Percentiles rank a stretch among this genome's conserved stretches.
Evolutionary conservation across 2,113 vertebrate species (phyloP).

Genomic region (Centropus unirufus): DNA sequence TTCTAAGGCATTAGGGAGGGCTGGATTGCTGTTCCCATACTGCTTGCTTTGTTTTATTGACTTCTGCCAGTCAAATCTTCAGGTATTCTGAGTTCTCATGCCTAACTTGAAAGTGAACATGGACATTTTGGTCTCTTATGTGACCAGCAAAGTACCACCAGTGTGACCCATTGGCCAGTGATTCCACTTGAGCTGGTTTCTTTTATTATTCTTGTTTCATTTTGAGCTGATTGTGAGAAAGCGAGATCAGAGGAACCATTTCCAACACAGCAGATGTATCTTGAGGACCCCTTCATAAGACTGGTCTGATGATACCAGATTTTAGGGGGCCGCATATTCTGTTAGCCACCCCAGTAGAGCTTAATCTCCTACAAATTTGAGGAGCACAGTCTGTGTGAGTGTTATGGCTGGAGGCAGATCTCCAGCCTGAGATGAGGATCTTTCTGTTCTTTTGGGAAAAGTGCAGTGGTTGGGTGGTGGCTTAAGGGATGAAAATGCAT

Average conservation of each 20-base stretch:
- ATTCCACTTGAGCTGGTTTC: neutral
- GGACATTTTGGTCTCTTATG: neutral
- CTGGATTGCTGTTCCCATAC: neutral
- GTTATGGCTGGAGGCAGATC: neutral
- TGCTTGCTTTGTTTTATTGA: neutral
- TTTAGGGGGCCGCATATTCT: fast-evolving
- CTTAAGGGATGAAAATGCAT: neutral
- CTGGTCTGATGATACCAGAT: neutral
- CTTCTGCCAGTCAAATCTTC: neutral
- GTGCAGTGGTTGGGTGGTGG: neutral
- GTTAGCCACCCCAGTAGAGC: neutral
- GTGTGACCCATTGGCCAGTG: fast-evolving
- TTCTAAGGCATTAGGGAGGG: neutral
- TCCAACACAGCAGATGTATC: neutral
- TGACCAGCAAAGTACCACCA: neutral
- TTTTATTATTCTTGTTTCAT: neutral
- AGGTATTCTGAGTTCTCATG: neutral
- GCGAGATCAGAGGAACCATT: neutral
- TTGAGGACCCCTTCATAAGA: neutral
- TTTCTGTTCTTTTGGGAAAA: neutral
- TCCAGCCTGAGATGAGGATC: neutral
- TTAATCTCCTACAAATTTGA: neutral
- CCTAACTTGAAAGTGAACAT: neutral
- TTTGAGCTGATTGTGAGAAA: neutral
- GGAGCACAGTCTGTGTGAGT: neutral